Evolutionary conservation across 2,113 vertebrate species (phyloP).

Genomic region (Sapajus apella): DNA sequence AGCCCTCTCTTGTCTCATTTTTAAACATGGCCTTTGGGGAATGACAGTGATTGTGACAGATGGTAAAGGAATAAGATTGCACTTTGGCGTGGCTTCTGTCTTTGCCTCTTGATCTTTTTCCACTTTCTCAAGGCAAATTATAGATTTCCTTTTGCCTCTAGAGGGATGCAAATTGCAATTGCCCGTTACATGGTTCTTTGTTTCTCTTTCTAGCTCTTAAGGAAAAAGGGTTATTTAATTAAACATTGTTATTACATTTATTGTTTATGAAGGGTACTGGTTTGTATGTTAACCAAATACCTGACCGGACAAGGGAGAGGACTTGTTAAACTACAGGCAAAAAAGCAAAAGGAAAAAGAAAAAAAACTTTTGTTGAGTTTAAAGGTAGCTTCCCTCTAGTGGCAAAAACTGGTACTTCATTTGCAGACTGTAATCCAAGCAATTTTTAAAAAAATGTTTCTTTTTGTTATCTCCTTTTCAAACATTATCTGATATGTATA

Average conservation of each 20-base stretch:
- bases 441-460: not conserved
- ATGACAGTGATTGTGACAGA: constrained; percentile 83
- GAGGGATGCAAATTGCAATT: constrained; percentile 81
- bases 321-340: constrained; percentile 1
- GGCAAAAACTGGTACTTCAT: constrained; percentile 49
- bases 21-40: constrained; percentile 83
- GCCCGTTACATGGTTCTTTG: constrained; percentile 78
- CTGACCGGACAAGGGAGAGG: not conserved
- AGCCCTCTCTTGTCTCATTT: constrained; percentile 75
- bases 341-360: not conserved
- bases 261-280: constrained; percentile 52
- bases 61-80: constrained; percentile 79
- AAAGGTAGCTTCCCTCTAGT: constrained; percentile 54
- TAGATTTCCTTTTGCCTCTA: constrained; percentile 84
- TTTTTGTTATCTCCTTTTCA: not conserved
- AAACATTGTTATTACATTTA: constrained; percentile 48
- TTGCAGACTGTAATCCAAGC: not conserved
- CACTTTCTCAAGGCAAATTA: constrained; percentile 77
- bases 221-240: constrained; percentile 35
- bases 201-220: constrained; percentile 75
- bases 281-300: constrained; percentile 40
- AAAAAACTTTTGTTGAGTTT: not conserved
- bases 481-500: not conserved
- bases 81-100: constrained; percentile 75
- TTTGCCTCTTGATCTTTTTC: constrained; percentile 76